phyloP scores from a whole-genome alignment of 2,113 vertebrate genomes.

The Lathamus discolor region DNA sequence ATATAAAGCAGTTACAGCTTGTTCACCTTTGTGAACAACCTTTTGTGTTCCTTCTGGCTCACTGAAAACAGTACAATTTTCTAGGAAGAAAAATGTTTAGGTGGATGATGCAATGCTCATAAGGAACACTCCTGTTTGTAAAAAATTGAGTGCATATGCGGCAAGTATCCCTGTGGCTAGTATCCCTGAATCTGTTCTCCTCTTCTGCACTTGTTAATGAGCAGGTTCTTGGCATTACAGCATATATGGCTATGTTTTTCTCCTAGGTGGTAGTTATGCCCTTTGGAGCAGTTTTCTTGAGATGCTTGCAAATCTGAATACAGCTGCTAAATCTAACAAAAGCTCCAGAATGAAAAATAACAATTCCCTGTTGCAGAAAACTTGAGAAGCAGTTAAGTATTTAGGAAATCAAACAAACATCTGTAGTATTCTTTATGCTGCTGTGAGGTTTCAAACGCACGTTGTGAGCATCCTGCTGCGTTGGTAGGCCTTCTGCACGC shows the following conservation, averaged over 20 bases:
- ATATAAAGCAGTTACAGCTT: neutral
- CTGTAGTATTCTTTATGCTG: neutral
- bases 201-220: neutral
- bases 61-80: neutral
- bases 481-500: neutral
- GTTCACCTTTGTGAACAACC: neutral
- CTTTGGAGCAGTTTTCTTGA: neutral
- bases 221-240: neutral
- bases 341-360: neutral
- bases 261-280: conserved; percentile 39
- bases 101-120: neutral
- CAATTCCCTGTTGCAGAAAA: neutral
- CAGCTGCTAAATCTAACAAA: neutral
- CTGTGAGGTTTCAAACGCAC: neutral
- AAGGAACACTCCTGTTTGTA: neutral
- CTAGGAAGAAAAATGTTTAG: neutral
- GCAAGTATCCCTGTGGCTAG: neutral
- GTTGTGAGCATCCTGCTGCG: neutral
- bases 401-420: neutral
- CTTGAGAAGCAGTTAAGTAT: neutral
- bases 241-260: conserved; percentile 22
- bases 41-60: neutral
- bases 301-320: neutral
- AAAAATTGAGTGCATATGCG: neutral
- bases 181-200: neutral